These are phyloP conservation scores for Cataglyphis altisquamis DNA, from an alignment of 2,888 invertebrate species.

Conservation along the genomic window DNA sequence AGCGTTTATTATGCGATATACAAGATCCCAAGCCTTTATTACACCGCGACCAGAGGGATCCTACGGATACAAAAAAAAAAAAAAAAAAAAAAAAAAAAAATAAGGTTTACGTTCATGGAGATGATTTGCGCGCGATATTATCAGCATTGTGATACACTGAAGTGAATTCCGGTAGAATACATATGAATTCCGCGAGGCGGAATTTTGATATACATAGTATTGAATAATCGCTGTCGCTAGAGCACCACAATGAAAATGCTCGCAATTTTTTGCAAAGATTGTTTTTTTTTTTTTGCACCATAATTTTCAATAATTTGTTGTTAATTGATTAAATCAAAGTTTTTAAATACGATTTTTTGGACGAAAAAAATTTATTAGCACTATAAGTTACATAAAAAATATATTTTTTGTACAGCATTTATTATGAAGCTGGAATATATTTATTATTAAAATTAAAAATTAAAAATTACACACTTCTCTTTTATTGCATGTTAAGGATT, in stretches of 20 bases:
- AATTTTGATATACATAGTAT: neutral
- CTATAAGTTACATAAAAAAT: too few species aligned
- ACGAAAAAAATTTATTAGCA: too few species aligned
- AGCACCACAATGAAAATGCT: neutral
- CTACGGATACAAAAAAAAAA: slow-evolving; percentile 35
- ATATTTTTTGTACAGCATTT: too few species aligned
- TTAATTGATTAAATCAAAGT: too few species aligned
- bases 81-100: slow-evolving; percentile 44
- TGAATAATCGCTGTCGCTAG: neutral
- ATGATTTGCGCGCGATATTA: slow-evolving; percentile 45
- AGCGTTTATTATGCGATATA: slow-evolving; percentile 52
- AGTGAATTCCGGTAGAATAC: slow-evolving; percentile 20
- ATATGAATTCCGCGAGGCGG: neutral
- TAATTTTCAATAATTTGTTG: too few species aligned
- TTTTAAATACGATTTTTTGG: too few species aligned
- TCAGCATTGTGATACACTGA: slow-evolving; percentile 3
- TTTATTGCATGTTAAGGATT: too few species aligned
- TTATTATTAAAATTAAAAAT: too few species aligned
- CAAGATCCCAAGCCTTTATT: slow-evolving; percentile 40
- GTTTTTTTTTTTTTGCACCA: too few species aligned
- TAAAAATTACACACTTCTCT: too few species aligned
- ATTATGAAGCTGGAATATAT: too few species aligned
- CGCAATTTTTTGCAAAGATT: neutral
- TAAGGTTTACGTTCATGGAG: slow-evolving; percentile 49
- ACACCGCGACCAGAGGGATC: neutral